Conservation (phyloP, 2,113 vertebrate species). For the Hippocampus guttulatus region DNA sequence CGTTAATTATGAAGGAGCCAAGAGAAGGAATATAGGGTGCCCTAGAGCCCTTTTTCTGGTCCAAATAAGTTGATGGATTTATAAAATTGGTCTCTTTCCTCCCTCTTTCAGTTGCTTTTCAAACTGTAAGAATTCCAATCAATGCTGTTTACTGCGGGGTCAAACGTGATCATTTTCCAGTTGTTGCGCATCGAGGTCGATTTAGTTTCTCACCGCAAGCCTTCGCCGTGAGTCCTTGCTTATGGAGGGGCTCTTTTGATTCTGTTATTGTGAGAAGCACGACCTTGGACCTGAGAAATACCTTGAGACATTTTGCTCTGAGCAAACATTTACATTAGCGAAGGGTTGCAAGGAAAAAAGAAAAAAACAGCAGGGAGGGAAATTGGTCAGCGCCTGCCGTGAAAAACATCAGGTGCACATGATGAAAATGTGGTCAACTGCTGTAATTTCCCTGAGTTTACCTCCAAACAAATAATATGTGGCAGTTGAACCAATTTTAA, state of each 20-base stretch:
- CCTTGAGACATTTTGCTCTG: not conserved
- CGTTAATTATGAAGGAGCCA: not conserved
- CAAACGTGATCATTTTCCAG: not conserved
- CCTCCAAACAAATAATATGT: too few relatives aligned
- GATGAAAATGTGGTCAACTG: too few relatives aligned
- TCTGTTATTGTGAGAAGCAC: slow-evolving; percentile 13
- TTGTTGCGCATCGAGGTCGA: not conserved
- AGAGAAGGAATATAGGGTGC: not conserved
- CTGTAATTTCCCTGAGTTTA: too few relatives aligned
- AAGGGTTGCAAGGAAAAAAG: slow-evolving; percentile 38
- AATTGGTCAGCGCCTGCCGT: not conserved
- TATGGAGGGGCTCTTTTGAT: not conserved
- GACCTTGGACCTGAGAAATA: not conserved
- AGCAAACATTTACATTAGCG: slow-evolving; percentile 34
- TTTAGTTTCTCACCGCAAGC: not conserved
- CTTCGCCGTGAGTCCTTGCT: not conserved
- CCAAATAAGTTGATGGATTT: not conserved
- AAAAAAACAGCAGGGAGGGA: slow-evolving; percentile 26
- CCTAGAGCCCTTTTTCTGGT: not conserved
- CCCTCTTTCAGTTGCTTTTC: not conserved
- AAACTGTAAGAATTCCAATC: not conserved
- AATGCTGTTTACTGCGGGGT: not conserved
- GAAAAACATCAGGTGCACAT: too few relatives aligned
- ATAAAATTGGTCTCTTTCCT: not conserved
- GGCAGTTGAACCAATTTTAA: too few relatives aligned